phyloP scores from a whole-genome alignment of 2,888 invertebrate genomes.

The Folsomia manolachei region DNA sequence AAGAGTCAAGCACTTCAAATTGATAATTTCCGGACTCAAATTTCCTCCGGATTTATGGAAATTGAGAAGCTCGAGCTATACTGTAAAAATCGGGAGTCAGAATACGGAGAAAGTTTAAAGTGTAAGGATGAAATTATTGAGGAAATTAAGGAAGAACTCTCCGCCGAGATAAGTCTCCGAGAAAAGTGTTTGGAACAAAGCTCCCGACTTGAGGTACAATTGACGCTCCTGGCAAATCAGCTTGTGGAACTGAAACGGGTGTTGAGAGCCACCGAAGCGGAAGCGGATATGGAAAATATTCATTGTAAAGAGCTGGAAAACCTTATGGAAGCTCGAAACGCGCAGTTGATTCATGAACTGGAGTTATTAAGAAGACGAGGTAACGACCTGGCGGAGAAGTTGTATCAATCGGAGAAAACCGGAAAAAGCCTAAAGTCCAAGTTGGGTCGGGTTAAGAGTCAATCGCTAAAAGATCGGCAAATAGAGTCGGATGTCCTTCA shows the following conservation, averaged over 20 bases:
- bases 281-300: constrained; percentile 35
- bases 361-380: constrained; percentile 41
- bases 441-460: constrained; percentile 48
- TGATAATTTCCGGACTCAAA: constrained; percentile 44
- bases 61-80: constrained; percentile 49
- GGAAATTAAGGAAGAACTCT: constrained; percentile 34
- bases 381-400: constrained; percentile 50
- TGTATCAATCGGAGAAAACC: constrained; percentile 50
- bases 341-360: constrained; percentile 38
- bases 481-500: constrained; percentile 48
- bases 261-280: constrained; percentile 33
- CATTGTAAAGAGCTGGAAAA: constrained; percentile 33
- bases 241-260: constrained; percentile 34
- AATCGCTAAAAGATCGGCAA: constrained; percentile 50
- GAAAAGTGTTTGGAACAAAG: constrained; percentile 35
- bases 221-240: constrained; percentile 35
- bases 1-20: constrained; percentile 47
- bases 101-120: constrained; percentile 42
- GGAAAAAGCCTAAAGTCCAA: constrained; percentile 47
- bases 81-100: constrained; percentile 55
- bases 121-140: constrained; percentile 45
- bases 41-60: constrained; percentile 46
- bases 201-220: constrained; percentile 36
- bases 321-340: constrained; percentile 32
- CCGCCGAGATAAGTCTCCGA: constrained; percentile 33